Percentiles rank a stretch among this genome's conserved stretches.
These are phyloP conservation scores for Diacarnus erythraeanus DNA, from an alignment of 37 sponge, comb jelly and placozoan genomes.

Conservation along the genomic window DNA sequence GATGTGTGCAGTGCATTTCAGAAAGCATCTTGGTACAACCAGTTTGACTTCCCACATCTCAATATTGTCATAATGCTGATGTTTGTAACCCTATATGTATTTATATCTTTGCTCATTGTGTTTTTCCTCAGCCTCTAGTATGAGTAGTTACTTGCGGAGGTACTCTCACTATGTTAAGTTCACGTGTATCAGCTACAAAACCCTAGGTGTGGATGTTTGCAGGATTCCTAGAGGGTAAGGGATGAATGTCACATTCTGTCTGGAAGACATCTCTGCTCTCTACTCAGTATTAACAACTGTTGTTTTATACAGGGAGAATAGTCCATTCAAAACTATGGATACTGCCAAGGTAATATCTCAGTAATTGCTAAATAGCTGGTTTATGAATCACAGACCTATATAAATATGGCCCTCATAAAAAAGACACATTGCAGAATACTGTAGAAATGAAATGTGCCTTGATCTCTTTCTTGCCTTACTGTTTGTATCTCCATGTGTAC, in stretches of 20 bases:
- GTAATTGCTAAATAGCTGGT: too few relatives aligned
- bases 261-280: neutral
- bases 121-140: slow-evolving; percentile 48
- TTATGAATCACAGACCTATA: too few relatives aligned
- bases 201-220: slow-evolving; percentile 73
- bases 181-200: slow-evolving; percentile 51
- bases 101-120: neutral
- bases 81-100: too few relatives aligned
- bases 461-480: too few relatives aligned
- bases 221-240: slow-evolving; percentile 65
- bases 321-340: slow-evolving; percentile 60
- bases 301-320: slow-evolving; percentile 39
- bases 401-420: too few relatives aligned
- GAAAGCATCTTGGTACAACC: too few relatives aligned
- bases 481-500: too few relatives aligned
- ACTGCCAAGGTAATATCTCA: slow-evolving; percentile 43
- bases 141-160: slow-evolving; percentile 71
- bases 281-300: neutral
- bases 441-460: too few relatives aligned
- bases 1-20: too few relatives aligned
- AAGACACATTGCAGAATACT: too few relatives aligned
- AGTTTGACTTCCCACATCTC: too few relatives aligned
- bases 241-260: neutral
- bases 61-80: too few relatives aligned
- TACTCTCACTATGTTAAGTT: slow-evolving; percentile 69